Conservation (phyloP, 2,113 vertebrate species). For the Sula dactylatra region DNA sequence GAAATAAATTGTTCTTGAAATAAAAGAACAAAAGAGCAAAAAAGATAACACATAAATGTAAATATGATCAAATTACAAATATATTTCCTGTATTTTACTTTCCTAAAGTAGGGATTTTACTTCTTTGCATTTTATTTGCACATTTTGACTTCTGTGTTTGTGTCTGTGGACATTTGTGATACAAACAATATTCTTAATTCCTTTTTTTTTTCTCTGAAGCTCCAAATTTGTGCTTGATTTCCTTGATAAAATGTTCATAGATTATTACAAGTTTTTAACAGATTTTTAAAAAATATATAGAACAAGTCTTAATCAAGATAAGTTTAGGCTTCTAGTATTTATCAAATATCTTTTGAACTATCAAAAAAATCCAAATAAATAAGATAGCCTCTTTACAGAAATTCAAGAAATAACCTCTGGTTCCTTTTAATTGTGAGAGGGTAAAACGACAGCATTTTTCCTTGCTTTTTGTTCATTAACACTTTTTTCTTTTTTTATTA, state of each 20-base stretch:
- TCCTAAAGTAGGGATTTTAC: background rate
- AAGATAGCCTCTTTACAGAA: slow-evolving; percentile 5
- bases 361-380: slow-evolving; percentile 20
- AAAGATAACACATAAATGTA: background rate
- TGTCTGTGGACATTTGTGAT: background rate
- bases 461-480: slow-evolving; percentile 43
- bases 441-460: slow-evolving; percentile 50
- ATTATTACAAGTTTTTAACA: background rate
- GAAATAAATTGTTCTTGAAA: background rate
- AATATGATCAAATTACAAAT: background rate
- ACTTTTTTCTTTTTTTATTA: slow-evolving; percentile 42
- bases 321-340: background rate
- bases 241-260: background rate
- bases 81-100: background rate
- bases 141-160: background rate
- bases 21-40: slow-evolving; percentile 11
- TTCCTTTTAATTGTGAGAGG: slow-evolving; percentile 9
- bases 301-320: background rate
- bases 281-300: background rate
- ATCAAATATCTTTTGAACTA: background rate
- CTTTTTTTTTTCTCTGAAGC: background rate
- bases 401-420: background rate
- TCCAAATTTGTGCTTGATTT: background rate
- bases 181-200: background rate
- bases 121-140: background rate